Base-by-base conservation (phyloP, 1,140 invertebrate species). In the Pentalonia nigronervosa region DNA sequence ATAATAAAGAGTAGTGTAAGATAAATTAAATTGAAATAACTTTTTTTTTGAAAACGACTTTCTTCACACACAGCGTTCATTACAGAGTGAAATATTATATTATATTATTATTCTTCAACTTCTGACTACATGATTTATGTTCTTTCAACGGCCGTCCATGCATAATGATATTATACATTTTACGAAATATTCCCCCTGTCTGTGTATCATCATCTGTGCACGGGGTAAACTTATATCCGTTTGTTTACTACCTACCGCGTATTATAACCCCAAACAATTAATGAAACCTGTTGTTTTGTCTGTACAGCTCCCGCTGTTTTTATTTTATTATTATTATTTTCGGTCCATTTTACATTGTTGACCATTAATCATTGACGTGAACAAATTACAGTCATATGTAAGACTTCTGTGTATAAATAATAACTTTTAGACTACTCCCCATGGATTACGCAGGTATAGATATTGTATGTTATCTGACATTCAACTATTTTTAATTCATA, bases 331-430 rank as follows among this genome's bases (percentile, higher is more conserved):
- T 48, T 91, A n/a, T 93, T 93, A 8, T 84, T 86, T 93, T 93
- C 47, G 48, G 91, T 93, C 47, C 81, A 84, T 93, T 93, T 93
- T 50, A 83, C 47, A 48, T 41, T 45, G 81, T 56, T 83, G 90
- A 83, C 81, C 91, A 86, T 93, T 93, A 93, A 93, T 93, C 91
- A 93, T 93, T 41, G 91, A 93, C 48, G 47, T 50, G 81, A 53
- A 93, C 67, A 93, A 93, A 93, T 93, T 53, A 84, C 36, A 84
- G 81, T 83, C 41, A 36, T 84, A 90, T 60, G 30, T 53, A 76
- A 76, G 90, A 92, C 76, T 92, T 84, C 76, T 41, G 88, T 56
- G 50, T 60, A 56, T 90, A 90, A 67, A 47, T 90, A 90, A 90
- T 90, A 90, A 90, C 88, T 45, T 60, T 67, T 90, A 25, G 34